These are phyloP conservation scores for Hypolimnas misippus DNA, from an alignment of 2,888 invertebrate species.

Conservation along the genomic window DNA sequence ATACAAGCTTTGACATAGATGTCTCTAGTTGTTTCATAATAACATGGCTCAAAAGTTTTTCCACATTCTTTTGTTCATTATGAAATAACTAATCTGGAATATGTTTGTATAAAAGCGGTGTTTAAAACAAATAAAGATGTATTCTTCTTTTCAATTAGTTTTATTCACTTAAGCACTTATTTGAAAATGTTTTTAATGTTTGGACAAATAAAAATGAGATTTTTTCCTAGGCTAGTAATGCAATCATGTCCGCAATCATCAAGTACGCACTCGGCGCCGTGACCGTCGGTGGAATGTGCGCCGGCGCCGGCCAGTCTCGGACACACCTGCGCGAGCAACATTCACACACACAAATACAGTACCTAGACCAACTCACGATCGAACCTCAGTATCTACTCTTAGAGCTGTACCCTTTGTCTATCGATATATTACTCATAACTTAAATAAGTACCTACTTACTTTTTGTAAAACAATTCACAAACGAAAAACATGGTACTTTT, in stretches of 20 bases:
- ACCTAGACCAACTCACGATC: slow-evolving; percentile 40
- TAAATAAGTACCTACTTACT: background rate
- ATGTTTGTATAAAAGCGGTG: too few species aligned
- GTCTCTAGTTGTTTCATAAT: slow-evolving; percentile 20
- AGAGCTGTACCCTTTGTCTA: background rate
- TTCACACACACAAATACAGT: slow-evolving; percentile 45
- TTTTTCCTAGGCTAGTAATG: background rate
- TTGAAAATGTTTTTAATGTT: background rate
- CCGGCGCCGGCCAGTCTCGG: slow-evolving; percentile 86
- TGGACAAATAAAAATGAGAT: background rate
- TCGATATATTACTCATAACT: background rate
- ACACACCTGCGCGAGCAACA: slow-evolving; percentile 83
- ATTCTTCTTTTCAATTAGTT: too few species aligned
- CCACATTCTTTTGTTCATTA: too few species aligned
- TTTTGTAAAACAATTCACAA: too few species aligned
- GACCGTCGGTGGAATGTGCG: slow-evolving; percentile 84
- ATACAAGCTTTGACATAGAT: slow-evolving; percentile 13
- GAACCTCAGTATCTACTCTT: slow-evolving; percentile 8
- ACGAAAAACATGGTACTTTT: too few species aligned
- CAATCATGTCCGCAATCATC: slow-evolving; percentile 47
- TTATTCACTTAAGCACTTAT: too few species aligned
- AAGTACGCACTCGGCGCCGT: slow-evolving; percentile 56
- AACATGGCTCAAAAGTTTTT: background rate
- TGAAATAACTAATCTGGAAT: too few species aligned
- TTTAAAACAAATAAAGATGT: too few species aligned